These are phyloP conservation scores for Drosophila histrio DNA, from an alignment of 2,888 invertebrate species.

Conservation along the genomic window DNA sequence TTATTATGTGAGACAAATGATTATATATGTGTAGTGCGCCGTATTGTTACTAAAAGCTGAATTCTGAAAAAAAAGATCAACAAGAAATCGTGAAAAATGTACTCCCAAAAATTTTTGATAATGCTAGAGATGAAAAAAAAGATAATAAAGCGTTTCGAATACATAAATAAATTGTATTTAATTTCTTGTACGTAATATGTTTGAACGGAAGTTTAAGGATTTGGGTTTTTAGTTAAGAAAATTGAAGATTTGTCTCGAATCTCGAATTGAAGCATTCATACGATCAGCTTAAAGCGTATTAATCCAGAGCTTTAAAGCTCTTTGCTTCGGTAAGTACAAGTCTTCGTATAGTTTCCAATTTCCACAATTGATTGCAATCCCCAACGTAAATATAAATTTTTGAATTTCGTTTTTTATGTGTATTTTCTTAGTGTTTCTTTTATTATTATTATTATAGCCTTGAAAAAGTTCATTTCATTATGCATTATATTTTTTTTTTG, in stretches of 20 bases:
- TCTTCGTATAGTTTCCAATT: not conserved
- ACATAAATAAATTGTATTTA: not conserved
- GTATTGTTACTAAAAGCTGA: slow-evolving; percentile 41
- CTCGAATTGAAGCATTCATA: not conserved
- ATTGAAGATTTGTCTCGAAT: not conserved
- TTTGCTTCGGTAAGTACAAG: not conserved
- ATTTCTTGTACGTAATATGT: not conserved
- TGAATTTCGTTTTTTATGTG: not conserved
- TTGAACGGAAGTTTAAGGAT: not conserved
- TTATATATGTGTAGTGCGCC: slow-evolving; percentile 42
- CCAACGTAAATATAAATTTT: not conserved
- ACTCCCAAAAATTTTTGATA: slow-evolving; percentile 48
- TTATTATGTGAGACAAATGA: slow-evolving; percentile 28
- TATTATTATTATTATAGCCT: slow-evolving; percentile 58
- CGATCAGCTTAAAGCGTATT: not conserved
- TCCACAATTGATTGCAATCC: not conserved
- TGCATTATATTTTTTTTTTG: slow-evolving; percentile 56
- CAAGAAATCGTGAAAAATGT: slow-evolving; percentile 35
- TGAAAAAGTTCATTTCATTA: slow-evolving; percentile 55
- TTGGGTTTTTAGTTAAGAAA: not conserved
- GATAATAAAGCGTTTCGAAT: slow-evolving; percentile 55
- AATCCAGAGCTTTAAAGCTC: not conserved
- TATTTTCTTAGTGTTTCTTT: slow-evolving; percentile 5
- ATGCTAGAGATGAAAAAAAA: slow-evolving; percentile 34
- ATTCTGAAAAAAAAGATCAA: slow-evolving; percentile 11